Conservation (phyloP, 2,113 vertebrate species). For the Dicerorhinus sumatrensis region DNA sequence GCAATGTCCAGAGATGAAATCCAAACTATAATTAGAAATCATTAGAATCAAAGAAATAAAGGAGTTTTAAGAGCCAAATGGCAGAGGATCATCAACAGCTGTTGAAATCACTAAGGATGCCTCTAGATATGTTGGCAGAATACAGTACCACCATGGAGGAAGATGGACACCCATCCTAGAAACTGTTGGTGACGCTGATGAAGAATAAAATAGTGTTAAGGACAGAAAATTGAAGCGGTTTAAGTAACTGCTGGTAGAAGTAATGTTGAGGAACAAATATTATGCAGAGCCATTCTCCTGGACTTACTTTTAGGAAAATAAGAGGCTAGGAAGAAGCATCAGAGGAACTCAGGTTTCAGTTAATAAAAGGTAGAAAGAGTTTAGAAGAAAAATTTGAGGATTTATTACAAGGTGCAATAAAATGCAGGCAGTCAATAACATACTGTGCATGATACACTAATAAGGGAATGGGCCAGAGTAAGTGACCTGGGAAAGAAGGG, state of each 20-base stretch:
- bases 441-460: too few relatives aligned
- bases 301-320: neutral
- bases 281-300: neutral
- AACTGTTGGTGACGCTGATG: neutral
- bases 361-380: neutral
- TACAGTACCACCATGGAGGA: neutral
- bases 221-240: neutral
- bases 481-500: neutral
- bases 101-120: neutral
- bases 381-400: conserved; percentile 32
- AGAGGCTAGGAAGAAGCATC: neutral
- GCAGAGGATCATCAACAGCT: neutral
- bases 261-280: neutral
- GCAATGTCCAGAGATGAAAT: conserved; percentile 5
- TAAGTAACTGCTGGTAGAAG: neutral
- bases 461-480: neutral
- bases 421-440: neutral
- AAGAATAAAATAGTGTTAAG: neutral
- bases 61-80: neutral
- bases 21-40: neutral
- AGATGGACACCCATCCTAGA: neutral
- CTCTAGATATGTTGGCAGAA: neutral
- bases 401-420: neutral
- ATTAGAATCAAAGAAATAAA: neutral
- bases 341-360: neutral